Base-by-base conservation (phyloP, 2,797 vertebrate genomes). In the Sciurus vulgaris region DNA sequence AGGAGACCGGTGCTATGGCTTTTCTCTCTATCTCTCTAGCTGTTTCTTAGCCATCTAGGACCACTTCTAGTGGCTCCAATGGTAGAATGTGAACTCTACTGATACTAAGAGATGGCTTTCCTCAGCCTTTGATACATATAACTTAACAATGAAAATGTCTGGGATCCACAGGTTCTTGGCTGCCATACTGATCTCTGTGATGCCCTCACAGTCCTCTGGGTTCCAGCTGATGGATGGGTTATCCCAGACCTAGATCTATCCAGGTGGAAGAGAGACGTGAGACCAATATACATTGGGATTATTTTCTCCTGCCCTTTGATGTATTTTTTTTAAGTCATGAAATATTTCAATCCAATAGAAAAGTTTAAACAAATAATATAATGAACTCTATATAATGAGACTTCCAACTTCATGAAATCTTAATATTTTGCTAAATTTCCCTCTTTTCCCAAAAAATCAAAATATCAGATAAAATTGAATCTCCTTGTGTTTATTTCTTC, bases 61-160 rank as follows among this genome's bases (percentile, higher is more conserved):
- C 54, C 78, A 67, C 33, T 78, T 79, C 54, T 38, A 73, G 12
- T 33, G 73, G 72, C 24, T 30, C 30, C n/a, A 59, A 1, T 63
- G 81, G n/a, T 38, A 70, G 44, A 61, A 0, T 41, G 7, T 92
- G 35, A 61, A 47, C 61, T 90, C 65, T 35, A 9, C 12, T 44
- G 74, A 15, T 38, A 20, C 38, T n/a, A 79, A 86, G 38, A 83
- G 33, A 56, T 7, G 38, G 10, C 22, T 79, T 38, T 82, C 51
- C 63, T 15, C 24, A 33, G 13, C 41, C 41, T 33, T 56, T 77
- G 35, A 90, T 89, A 98, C 98, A 97, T 97, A 99, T 99, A 99
- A 99, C 94, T 99, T 99, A 91, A 98, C 98, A 79, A 99, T 97
- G 10, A 99, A 99, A 97, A 99, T 99, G 97, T 99, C 99, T 13